Conservation (phyloP, 2,113 vertebrate species). For the Rhinoptilus africanus region DNA sequence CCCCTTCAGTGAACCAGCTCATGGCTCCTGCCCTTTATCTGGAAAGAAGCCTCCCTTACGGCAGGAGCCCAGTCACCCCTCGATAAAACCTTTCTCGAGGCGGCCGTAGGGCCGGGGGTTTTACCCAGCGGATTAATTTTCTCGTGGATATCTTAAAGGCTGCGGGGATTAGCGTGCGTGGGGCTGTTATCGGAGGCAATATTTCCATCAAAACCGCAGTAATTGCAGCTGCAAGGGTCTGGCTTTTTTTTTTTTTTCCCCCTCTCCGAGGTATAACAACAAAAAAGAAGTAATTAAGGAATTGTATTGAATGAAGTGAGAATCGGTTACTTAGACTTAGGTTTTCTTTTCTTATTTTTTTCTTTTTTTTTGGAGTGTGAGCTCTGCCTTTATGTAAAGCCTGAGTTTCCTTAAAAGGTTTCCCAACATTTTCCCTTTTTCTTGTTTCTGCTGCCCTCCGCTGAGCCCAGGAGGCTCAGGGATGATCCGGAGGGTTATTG, state of each 20-base stretch:
- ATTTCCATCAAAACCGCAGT: slow-evolving; percentile 45
- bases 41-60: not conserved
- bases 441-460: not conserved
- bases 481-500: not conserved
- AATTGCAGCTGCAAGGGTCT: slow-evolving; percentile 60
- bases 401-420: not conserved
- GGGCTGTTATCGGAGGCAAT: not conserved
- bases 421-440: not conserved
- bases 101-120: rapidly evolving
- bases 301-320: slow-evolving; percentile 16
- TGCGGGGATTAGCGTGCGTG: not conserved
- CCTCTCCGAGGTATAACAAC: not conserved
- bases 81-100: rapidly evolving
- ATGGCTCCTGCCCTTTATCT: not conserved
- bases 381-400: not conserved
- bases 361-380: not conserved
- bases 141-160: not conserved
- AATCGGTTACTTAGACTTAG: not conserved
- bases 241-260: not conserved
- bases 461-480: rapidly evolving
- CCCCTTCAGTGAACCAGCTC: not conserved
- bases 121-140: not conserved
- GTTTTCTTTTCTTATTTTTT: not conserved
- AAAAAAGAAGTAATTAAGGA: slow-evolving; percentile 61
- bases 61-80: not conserved